Evolutionary conservation across 1,140 invertebrate genomes (phyloP).

Genomic region (Samia ricini): DNA sequence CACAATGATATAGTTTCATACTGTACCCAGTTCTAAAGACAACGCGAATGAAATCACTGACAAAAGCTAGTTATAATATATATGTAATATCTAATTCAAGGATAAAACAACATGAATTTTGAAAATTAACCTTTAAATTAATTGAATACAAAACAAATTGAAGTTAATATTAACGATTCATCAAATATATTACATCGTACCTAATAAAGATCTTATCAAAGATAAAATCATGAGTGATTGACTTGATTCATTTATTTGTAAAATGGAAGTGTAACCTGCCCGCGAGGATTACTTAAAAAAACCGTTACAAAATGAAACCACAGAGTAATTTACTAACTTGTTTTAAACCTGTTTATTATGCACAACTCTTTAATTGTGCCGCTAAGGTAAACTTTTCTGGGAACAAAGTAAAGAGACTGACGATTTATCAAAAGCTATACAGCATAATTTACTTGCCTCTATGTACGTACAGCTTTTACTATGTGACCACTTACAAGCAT

Average conservation of each 20-base stretch:
- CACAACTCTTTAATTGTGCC: background rate
- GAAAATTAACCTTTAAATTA: background rate
- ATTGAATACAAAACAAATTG: background rate
- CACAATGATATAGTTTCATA: too few species aligned
- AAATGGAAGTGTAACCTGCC: background rate
- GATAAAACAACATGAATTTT: background rate
- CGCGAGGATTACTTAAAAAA: background rate
- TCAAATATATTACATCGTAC: background rate
- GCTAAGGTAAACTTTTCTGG: background rate
- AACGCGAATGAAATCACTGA: too few species aligned
- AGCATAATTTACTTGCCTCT: background rate
- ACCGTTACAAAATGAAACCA: background rate
- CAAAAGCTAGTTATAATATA: too few species aligned
- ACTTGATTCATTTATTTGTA: background rate
- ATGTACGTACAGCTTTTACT: background rate
- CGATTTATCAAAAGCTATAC: background rate
- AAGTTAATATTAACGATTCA: background rate
- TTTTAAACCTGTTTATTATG: conserved; percentile 7
- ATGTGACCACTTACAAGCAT: background rate
- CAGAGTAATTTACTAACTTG: background rate
- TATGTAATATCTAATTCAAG: background rate
- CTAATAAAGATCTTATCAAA: background rate
- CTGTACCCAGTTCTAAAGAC: too few species aligned
- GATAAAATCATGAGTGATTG: background rate
- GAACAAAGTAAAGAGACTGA: background rate